Evolutionary conservation across 2,888 invertebrate species (phyloP).

Genomic region (Autographa gamma): DNA sequence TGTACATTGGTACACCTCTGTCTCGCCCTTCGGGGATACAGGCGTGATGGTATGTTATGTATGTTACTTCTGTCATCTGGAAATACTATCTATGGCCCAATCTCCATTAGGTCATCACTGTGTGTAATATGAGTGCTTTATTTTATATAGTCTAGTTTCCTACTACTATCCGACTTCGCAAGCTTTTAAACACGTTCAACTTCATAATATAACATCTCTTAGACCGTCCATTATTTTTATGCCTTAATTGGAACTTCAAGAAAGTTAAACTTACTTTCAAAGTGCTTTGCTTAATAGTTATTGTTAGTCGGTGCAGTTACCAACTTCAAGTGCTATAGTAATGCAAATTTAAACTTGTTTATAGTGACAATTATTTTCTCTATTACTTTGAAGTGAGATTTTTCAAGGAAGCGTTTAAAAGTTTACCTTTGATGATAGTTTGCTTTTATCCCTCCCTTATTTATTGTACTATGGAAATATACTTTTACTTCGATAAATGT

Average conservation of each 20-base stretch:
- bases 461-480: not conserved
- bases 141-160: not conserved
- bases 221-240: constrained; percentile 29
- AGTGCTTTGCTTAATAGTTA: constrained; percentile 51
- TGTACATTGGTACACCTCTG: no score
- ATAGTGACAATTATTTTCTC: constrained; percentile 38
- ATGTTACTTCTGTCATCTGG: no score
- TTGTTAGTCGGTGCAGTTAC: constrained; percentile 46
- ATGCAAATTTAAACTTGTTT: constrained; percentile 53
- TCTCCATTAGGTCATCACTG: no score
- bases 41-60: no score
- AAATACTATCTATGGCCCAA: no score
- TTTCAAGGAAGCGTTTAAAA: constrained; percentile 13
- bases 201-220: not conserved
- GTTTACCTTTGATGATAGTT: constrained; percentile 15
- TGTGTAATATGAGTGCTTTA: no score
- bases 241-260: constrained; percentile 41
- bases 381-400: not conserved
- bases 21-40: no score
- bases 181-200: constrained; percentile 6
- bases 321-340: constrained; percentile 41
- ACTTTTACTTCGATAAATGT: no score
- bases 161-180: not conserved
- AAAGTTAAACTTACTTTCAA: constrained; percentile 42
- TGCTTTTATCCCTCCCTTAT: not conserved